Base-by-base conservation (phyloP, 2,113 vertebrate genomes). In the Cromileptes altivelis region DNA sequence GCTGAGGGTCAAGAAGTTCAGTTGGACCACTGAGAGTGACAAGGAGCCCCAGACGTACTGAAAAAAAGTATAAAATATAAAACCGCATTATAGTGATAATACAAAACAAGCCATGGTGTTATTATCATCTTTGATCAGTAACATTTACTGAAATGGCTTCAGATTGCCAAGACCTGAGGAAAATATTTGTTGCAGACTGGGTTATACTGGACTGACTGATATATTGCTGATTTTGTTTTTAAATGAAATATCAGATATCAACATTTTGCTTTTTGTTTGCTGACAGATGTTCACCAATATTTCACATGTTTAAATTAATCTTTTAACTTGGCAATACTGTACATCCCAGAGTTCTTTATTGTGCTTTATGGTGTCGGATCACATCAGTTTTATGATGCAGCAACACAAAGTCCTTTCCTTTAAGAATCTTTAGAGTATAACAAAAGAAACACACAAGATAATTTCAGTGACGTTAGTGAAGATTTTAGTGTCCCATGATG, bases 21-120 rank as follows among this genome's bases (percentile, higher is more conserved):
- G 9, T 69, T 21, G 79, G 78, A 78, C 85, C 89, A 37, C 18
- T 53, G 27, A 94, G 45, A 73, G 75, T 72, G 1, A 91, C 74
- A 45, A 21, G 18, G 2, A 93, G 69, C 70, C 80, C 79, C 37
- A 94, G 65, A 7, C 45, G 69, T 68, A 93, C 78, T 92, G 64
- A 2, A 70, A 64, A 71, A 58, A 56, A 21, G 3, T 30, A 30
- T 30, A 0, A 1, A 0, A 30, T 30, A 30, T 27, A 27, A 27
- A 27, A 30, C 0, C 4, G 3, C 33, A 64, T 19, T 25, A 55
- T 53, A 40, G 60, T 25, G 2, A 52, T 18, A 6, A 63, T 23
- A 40, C 9, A 18, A 63, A 2, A 11, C 56, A 30, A 50, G 27
- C 15, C 6, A 23, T 14, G 7, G 12, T 17, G 13, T 12, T 33